Conservation (phyloP, 2,797 vertebrate species). For the Pyrrhura leucotis region DNA sequence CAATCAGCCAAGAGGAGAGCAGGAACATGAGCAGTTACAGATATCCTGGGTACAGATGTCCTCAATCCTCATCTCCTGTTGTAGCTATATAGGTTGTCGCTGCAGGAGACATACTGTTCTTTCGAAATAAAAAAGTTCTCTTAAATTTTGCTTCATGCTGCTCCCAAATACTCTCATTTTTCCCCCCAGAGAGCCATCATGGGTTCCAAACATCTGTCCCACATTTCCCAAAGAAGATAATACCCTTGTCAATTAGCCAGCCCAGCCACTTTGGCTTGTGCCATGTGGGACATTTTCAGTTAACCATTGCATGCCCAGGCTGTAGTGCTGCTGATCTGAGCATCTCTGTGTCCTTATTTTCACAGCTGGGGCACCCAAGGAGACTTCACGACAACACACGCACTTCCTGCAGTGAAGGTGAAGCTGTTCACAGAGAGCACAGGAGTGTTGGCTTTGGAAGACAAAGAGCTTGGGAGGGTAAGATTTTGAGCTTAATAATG, state of each 20-base stretch:
- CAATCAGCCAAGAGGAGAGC: neutral
- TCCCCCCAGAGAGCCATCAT: neutral
- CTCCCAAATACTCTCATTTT: constrained; percentile 23
- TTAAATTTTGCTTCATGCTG: constrained; percentile 4
- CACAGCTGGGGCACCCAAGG: constrained; percentile 98
- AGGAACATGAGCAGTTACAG: neutral
- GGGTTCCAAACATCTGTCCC: constrained; percentile 63
- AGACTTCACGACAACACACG: constrained; percentile 96
- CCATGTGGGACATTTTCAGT: constrained; percentile 23
- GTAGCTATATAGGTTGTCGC: neutral
- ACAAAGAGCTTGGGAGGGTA: constrained; percentile 97
- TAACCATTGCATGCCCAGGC: constrained; percentile 27
- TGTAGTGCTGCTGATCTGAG: neutral
- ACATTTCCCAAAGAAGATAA: constrained; percentile 60
- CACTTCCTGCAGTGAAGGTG: constrained; percentile 95
- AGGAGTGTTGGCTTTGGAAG: constrained; percentile 94
- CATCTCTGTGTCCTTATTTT: constrained; percentile 45
- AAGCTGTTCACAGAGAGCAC: constrained; percentile 98
- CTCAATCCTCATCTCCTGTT: neutral
- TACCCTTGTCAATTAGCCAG: constrained; percentile 52
- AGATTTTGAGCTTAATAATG: constrained; percentile 24
- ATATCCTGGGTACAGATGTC: neutral
- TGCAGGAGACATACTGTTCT: neutral
- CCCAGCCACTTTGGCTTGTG: constrained; percentile 7
- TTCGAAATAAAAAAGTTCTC: constrained; percentile 1